Conservation (phyloP, 2,888 invertebrate genomes). For the Drosophila setosimentum region DNA sequence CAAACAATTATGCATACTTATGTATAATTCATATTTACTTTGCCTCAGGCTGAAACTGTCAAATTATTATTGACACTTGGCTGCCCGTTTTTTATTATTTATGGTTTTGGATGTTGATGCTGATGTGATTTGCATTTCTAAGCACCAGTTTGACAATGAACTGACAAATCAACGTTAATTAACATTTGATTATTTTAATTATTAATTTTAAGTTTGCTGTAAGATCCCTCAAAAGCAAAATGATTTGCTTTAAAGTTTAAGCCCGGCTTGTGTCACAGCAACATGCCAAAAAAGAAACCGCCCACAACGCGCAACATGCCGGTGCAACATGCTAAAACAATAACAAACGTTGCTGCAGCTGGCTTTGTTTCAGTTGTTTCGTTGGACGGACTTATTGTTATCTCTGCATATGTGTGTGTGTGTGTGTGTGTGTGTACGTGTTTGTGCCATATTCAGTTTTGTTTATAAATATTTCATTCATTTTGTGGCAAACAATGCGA, state of each 20-base stretch:
- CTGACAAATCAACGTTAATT: slow-evolving; percentile 63
- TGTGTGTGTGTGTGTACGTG: neutral
- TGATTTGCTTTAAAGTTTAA: neutral
- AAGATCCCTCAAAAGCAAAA: neutral
- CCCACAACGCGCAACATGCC: slow-evolving; percentile 12
- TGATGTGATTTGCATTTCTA: slow-evolving; percentile 60
- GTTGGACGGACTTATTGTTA: slow-evolving; percentile 48
- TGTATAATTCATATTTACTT: slow-evolving; percentile 13
- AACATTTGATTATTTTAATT: slow-evolving; percentile 51
- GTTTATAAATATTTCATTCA: slow-evolving; percentile 73
- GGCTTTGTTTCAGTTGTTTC: slow-evolving; percentile 44
- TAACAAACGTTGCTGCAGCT: slow-evolving; percentile 11
- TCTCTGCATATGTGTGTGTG: slow-evolving; percentile 30
- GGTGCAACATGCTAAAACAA: slow-evolving; percentile 19
- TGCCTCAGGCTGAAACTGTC: slow-evolving; percentile 38
- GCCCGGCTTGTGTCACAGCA: neutral
- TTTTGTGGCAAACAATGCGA: slow-evolving; percentile 69
- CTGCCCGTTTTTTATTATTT: slow-evolving; percentile 49
- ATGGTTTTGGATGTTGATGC: slow-evolving; percentile 11
- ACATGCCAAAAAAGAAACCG: neutral
- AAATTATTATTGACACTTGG: slow-evolving; percentile 62
- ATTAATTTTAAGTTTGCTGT: slow-evolving; percentile 9
- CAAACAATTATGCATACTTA: slow-evolving; percentile 26
- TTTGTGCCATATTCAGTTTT: slow-evolving; percentile 75
- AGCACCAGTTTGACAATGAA: slow-evolving; percentile 59